Percentiles rank a stretch among this genome's conserved stretches.
Conservation (phyloP, 2,888 invertebrate species). For the Lymantria dispar region DNA sequence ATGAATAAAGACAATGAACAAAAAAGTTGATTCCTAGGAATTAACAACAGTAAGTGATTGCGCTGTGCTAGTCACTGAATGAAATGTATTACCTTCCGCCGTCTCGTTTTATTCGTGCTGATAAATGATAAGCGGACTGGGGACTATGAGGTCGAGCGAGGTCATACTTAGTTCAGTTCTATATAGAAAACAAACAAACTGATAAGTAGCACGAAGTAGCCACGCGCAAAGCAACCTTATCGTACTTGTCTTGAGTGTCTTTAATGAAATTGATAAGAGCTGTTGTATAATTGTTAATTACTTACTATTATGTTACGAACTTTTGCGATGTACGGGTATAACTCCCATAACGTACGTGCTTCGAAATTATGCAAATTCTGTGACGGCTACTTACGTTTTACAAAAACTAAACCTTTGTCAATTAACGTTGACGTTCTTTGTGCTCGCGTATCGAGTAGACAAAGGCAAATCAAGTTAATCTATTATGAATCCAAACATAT, state of each 20-base stretch:
- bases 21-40: slow-evolving; percentile 11
- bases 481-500: too few species aligned
- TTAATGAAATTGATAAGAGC: background rate
- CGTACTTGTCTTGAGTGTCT: slow-evolving; percentile 28
- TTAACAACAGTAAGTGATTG: slow-evolving; percentile 37
- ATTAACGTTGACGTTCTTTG: too few species aligned
- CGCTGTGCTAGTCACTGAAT: slow-evolving; percentile 60
- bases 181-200: slow-evolving; percentile 72
- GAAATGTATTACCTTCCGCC: slow-evolving; percentile 62
- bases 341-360: too few species aligned
- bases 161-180: slow-evolving; percentile 74
- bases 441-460: too few species aligned
- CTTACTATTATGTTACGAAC: too few species aligned
- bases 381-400: too few species aligned
- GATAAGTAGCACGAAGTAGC: slow-evolving; percentile 75
- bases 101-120: slow-evolving; percentile 74
- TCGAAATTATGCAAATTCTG: too few species aligned
- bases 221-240: slow-evolving; percentile 66
- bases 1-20: slow-evolving; percentile 13
- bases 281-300: too few species aligned
- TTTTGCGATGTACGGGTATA: too few species aligned
- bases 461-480: too few species aligned
- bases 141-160: slow-evolving; percentile 76
- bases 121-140: slow-evolving; percentile 72
- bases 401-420: too few species aligned